Evolutionary conservation across 2,888 invertebrate species (phyloP).

Genomic region (Drosophila lacicola): DNA sequence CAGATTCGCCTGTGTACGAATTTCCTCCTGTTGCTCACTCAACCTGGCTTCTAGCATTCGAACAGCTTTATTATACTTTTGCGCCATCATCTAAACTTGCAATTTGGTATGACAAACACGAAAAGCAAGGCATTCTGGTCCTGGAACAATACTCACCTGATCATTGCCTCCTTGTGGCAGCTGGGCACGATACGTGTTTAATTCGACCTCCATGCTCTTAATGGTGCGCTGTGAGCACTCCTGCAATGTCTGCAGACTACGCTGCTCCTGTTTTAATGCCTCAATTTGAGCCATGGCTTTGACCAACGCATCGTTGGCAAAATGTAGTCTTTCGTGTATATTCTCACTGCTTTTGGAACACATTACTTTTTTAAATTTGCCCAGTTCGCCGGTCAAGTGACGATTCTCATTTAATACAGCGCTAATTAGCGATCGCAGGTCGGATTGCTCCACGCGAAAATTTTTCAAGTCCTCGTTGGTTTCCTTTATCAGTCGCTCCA

Average conservation of each 20-base stretch:
- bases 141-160: slow-evolving; percentile 49
- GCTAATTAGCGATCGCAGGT: slow-evolving; percentile 78
- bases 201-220: slow-evolving; percentile 88
- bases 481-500: slow-evolving; percentile 74
- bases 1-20: slow-evolving; percentile 42
- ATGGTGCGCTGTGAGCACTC: slow-evolving; percentile 89
- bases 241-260: slow-evolving; percentile 88
- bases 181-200: slow-evolving; percentile 86
- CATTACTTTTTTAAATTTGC: slow-evolving; percentile 48
- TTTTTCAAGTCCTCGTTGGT: slow-evolving; percentile 76
- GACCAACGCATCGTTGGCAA: slow-evolving; percentile 80
- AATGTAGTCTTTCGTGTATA: slow-evolving; percentile 61
- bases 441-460: slow-evolving; percentile 79
- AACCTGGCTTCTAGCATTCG: slow-evolving; percentile 85
- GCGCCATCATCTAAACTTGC: slow-evolving; percentile 84
- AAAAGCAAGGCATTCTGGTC: neutral
- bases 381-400: slow-evolving; percentile 68
- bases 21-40: slow-evolving; percentile 35
- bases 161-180: slow-evolving; percentile 57
- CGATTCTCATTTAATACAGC: slow-evolving; percentile 84
- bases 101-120: neutral
- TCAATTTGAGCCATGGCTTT: slow-evolving; percentile 84
- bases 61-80: slow-evolving; percentile 86
- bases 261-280: slow-evolving; percentile 87
- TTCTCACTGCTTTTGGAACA: slow-evolving; percentile 34